Evolutionary conservation across 2,888 invertebrate genomes (phyloP).

Genomic region (Miltochrista miniata): DNA sequence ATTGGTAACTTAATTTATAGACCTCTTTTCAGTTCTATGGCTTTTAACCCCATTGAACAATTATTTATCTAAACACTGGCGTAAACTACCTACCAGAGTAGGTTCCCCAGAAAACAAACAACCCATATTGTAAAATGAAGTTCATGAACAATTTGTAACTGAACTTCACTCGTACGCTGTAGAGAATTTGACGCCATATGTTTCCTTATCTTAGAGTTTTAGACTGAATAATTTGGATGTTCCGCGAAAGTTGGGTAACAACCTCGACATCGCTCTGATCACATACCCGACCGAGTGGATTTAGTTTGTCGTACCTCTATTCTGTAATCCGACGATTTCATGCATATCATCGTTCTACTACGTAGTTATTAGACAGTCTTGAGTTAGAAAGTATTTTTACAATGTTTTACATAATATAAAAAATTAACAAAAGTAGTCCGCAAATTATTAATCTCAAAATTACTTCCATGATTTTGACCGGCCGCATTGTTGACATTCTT

Average conservation of each 20-base stretch:
- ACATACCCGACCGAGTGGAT: slow-evolving; percentile 36
- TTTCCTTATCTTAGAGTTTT: slow-evolving; percentile 7
- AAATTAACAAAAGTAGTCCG: too few species aligned
- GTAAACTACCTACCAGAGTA: background rate
- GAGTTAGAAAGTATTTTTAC: background rate
- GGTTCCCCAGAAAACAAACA: background rate
- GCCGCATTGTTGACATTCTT: too few species aligned
- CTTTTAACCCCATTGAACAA: too few species aligned
- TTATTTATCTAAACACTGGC: background rate
- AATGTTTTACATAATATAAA: too few species aligned
- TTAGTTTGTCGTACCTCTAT: slow-evolving; percentile 44
- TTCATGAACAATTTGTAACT: background rate
- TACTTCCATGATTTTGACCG: too few species aligned
- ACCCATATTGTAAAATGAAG: background rate
- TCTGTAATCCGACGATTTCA: slow-evolving; percentile 21
- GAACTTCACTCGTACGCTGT: slow-evolving; percentile 1
- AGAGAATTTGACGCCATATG: slow-evolving; percentile 5
- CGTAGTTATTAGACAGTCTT: background rate
- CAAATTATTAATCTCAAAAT: too few species aligned
- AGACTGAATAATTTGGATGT: slow-evolving; percentile 60
- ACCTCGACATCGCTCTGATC: slow-evolving; percentile 45
- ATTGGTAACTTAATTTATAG: too few species aligned
- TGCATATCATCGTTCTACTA: background rate
- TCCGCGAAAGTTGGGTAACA: slow-evolving; percentile 58
- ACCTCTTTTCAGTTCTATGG: too few species aligned